A percentile compares a stretch with the other conserved stretches of the same genome.
phyloP scores from a whole-genome alignment of 2,113 vertebrate genomes.

The Elanoides forficatus region DNA sequence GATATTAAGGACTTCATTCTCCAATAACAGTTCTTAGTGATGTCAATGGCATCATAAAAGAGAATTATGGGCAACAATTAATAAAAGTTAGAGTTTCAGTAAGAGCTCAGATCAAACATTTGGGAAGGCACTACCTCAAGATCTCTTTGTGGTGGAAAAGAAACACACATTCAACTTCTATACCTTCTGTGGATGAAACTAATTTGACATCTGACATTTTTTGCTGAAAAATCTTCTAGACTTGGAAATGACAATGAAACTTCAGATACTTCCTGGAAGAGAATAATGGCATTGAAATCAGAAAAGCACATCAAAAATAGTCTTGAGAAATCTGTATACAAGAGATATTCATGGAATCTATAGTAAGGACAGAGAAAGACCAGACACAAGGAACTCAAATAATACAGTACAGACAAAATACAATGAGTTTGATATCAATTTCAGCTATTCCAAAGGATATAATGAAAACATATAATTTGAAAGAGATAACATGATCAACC shows the following conservation, averaged over 20 bases:
- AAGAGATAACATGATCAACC: neutral
- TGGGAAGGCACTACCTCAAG: neutral
- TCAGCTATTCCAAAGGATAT: neutral
- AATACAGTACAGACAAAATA: neutral
- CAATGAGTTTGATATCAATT: neutral
- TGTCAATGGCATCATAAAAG: neutral
- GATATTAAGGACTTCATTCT: neutral
- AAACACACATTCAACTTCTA: neutral
- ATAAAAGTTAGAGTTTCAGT: neutral
- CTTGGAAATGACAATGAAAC: neutral
- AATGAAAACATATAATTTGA: neutral
- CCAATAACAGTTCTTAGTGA: neutral
- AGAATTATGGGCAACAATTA: neutral
- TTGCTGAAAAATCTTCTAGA: neutral
- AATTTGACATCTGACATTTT: neutral
- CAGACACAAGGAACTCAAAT: neutral
- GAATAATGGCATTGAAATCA: neutral
- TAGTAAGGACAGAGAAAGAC: neutral
- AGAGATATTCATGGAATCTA: neutral
- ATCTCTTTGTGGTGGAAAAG: neutral
- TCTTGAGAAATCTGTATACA: neutral
- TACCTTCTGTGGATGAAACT: neutral
- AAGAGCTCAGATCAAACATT: neutral
- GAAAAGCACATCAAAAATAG: neutral
- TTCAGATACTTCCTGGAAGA: neutral